phyloP scores from a whole-genome alignment of 1,140 invertebrate species.

The Solenopsis fugax region DNA sequence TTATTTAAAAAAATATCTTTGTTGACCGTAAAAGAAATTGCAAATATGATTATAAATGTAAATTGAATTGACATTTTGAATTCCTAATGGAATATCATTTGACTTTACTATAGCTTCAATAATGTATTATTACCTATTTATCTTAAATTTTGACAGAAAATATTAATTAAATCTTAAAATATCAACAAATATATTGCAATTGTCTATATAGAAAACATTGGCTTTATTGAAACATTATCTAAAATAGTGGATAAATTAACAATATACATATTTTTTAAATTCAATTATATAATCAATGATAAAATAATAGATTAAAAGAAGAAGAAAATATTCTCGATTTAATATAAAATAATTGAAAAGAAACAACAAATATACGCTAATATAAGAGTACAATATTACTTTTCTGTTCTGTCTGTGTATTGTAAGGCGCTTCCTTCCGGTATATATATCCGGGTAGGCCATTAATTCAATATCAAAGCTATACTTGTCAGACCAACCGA shows the following conservation, averaged over 20 bases:
- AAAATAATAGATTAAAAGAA: background rate
- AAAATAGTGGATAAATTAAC: background rate
- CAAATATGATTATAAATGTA: background rate
- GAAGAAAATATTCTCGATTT: background rate
- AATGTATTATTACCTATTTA: background rate
- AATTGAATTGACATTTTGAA: background rate
- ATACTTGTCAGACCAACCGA: conserved; percentile 64
- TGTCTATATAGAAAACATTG: background rate
- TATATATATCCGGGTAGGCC: conserved; percentile 59
- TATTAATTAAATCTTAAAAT: background rate
- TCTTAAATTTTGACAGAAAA: background rate
- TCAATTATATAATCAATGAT: background rate
- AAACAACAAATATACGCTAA: background rate
- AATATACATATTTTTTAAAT: background rate
- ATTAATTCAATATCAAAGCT: conserved; percentile 74
- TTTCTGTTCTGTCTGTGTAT: background rate
- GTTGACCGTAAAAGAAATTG: background rate
- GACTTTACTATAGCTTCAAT: background rate
- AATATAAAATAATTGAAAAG: background rate
- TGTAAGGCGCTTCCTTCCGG: conserved; percentile 60
- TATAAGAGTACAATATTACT: background rate
- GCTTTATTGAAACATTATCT: background rate
- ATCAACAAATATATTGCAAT: background rate
- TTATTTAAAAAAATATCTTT: background rate
- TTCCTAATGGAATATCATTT: background rate